Evolutionary conservation across 2,888 invertebrate genomes (phyloP), one percentile per base, ranked within the genome.

Genomic region (Mythimna lalbum): DNA sequence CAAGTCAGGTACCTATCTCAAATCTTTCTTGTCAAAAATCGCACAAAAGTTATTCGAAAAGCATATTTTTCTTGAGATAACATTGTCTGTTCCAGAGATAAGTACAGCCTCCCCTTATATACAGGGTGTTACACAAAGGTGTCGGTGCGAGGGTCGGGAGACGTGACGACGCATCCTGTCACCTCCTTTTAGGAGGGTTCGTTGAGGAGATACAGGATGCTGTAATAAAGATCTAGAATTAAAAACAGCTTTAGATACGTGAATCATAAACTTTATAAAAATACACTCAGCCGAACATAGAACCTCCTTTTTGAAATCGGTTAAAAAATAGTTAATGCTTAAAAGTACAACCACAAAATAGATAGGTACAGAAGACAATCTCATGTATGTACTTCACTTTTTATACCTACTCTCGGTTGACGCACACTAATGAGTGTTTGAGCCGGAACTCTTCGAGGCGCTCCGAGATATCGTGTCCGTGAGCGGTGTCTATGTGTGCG

Each of bases 101-200:
- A 65, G 69, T 67, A 67, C 68, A 57, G 49, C 61, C 76, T 84
- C 82, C 86, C 83, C 86, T 82, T 86, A 84, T 86, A 57, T 85
- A 86, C 74, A 68, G 72, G 43, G 27, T 61, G 71, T 47, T 72
- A 73, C 56, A 80, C 76, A 84, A 82, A 82, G 79, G 73, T 85
- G 76, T 78, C 72, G 63, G 76, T 33, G 78, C 76, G 80, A 78
- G 82, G 81, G 85, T 73, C 55, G 74, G 71, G 50, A 69, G 73
- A 84, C 85, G 85, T 85, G 85, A 77, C 86, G 63, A 73, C 82
- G 85, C 86, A 82, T 82, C 73, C 72, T 78, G 85, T 76, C 82
- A 73, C 78, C 82, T 73, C 75, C 76, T 78, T 60, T 61, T 61
- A 59, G 62, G 61, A 63, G 79, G 72, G 81, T 73, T 39, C 62